Evolutionary conservation across 2,888 invertebrate genomes (phyloP), one percentile per base, ranked within the genome.

Genomic region (Heterodera filipjevi): DNA sequence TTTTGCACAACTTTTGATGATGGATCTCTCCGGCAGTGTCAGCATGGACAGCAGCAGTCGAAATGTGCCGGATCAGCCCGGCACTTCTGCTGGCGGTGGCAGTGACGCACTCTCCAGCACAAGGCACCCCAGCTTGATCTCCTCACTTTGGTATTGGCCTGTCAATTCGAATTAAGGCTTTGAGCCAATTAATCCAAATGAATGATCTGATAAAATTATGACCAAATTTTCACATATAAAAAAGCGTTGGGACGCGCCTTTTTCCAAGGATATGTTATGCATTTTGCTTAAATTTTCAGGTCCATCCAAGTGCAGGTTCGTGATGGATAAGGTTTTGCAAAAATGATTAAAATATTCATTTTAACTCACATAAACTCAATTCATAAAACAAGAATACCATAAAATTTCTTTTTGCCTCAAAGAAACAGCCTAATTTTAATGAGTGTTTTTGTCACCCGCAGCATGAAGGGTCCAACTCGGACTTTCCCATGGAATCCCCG

Each of bases 381-480:
- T 39, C 12, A 12, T 39, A 12, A 39, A 12, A 2, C 39, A 12
- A 12, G 1, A 39, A 39, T 59, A 6, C 27, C 12, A n/a, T 59
- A 27, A 59, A 59, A 27, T n/a, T 27, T 12, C 39, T 39, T 10
- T 10, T 39, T 39, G 0, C 39, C 39, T 39, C 39, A n/a, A n/a
- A n/a, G n/a, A n/a, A n/a, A n/a, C n/a, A n/a, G n/a, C n/a, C n/a
- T n/a, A n/a, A n/a, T n/a, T n/a, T n/a, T n/a, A n/a, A n/a, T n/a
- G n/a, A n/a, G n/a, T n/a, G n/a, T n/a, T 53, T 53, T 53, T 5
- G 16, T 22, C 5, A 66, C 2, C 19, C 14, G 1, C 46, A 75
- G 75, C 46, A 75, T 75, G 75, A 75, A 33, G 75, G 75, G 22
- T 75, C 75, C 10, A 59, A 49, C 46, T 75, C 75, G 8, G 75